These are phyloP conservation scores for Dryadula phaetusa DNA, from an alignment of 2,888 invertebrate species.

Conservation along the genomic window DNA sequence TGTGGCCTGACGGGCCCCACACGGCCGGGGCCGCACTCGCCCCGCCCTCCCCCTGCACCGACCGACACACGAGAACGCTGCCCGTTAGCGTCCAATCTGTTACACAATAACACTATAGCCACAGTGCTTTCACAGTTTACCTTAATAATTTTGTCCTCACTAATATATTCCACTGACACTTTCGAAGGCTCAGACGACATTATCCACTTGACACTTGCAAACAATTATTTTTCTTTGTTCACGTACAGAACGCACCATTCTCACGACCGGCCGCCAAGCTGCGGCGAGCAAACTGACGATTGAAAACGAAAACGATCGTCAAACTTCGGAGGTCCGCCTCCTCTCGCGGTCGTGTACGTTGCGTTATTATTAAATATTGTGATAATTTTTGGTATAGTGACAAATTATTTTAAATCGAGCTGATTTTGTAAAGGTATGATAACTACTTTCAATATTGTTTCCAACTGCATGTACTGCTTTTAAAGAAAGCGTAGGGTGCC, in stretches of 20 bases:
- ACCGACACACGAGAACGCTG: constrained; percentile 78
- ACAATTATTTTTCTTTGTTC: constrained; percentile 79
- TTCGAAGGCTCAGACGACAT: constrained; percentile 82
- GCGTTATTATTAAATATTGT: constrained; percentile 55
- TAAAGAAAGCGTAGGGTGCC: constrained; percentile 16
- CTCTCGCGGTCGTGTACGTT: constrained; percentile 75
- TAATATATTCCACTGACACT: constrained; percentile 80
- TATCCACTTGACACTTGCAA: constrained; percentile 76
- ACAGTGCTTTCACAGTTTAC: constrained; percentile 71
- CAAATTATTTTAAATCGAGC: constrained; percentile 13
- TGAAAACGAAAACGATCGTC: constrained; percentile 68
- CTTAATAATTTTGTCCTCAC: constrained; percentile 78
- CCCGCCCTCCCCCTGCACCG: constrained; percentile 84
- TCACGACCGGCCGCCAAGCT: constrained; percentile 83
- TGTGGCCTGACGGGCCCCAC: constrained; percentile 85
- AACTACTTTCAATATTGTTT: constrained; percentile 20
- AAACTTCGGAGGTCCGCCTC: constrained; percentile 81
- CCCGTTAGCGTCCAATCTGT: constrained; percentile 80
- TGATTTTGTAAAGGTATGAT: constrained; percentile 3
- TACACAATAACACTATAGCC: constrained; percentile 77
- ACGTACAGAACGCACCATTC: constrained; percentile 78
- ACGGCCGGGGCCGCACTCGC: constrained; percentile 81
- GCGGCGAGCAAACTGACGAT: constrained; percentile 80
- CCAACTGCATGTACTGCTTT: neutral
- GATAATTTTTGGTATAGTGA: constrained; percentile 28